Percentiles rank a stretch among this genome's conserved stretches.
Evolutionary conservation across 2,888 invertebrate species (phyloP).

Genomic region (Molorchus minor): DNA sequence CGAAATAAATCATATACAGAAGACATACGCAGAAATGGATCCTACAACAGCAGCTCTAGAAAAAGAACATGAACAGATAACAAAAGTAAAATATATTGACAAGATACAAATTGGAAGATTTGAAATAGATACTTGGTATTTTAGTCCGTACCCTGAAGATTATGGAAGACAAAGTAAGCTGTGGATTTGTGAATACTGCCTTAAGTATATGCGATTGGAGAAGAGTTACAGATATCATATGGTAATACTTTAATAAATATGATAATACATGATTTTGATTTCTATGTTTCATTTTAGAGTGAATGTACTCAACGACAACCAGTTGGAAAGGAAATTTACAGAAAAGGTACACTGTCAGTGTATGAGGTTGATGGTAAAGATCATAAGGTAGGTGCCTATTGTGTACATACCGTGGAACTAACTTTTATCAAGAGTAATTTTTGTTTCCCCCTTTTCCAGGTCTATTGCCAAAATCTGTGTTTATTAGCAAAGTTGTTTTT

Average conservation of each 20-base stretch:
- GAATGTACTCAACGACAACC: slow-evolving; percentile 91
- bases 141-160: slow-evolving; percentile 98
- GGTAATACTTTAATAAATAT: slow-evolving; percentile 57
- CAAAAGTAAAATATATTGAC: slow-evolving; percentile 95
- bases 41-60: slow-evolving; percentile 97
- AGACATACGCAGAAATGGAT: slow-evolving; percentile 96
- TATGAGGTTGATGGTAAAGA: slow-evolving; percentile 98
- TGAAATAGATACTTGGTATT: slow-evolving; percentile 99
- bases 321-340: slow-evolving; percentile 95
- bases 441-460: no score
- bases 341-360: slow-evolving; percentile 94
- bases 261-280: not conserved
- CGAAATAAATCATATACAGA: slow-evolving; percentile 98
- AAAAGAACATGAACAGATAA: slow-evolving; percentile 94
- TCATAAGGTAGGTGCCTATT: slow-evolving; percentile 75
- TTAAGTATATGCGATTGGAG: slow-evolving; percentile 94
- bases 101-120: slow-evolving; percentile 92
- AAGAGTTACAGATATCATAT: slow-evolving; percentile 89
- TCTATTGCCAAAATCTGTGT: slow-evolving; percentile 97
- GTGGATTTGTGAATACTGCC: slow-evolving; percentile 96
- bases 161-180: slow-evolving; percentile 92
- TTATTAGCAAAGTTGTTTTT: slow-evolving; percentile 94
- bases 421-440: no score
- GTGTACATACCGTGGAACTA: no score
- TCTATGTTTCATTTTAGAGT: slow-evolving; percentile 64